phyloP scores from a whole-genome alignment of 2,113 vertebrate species.

The Zosterops hypoxanthus region DNA sequence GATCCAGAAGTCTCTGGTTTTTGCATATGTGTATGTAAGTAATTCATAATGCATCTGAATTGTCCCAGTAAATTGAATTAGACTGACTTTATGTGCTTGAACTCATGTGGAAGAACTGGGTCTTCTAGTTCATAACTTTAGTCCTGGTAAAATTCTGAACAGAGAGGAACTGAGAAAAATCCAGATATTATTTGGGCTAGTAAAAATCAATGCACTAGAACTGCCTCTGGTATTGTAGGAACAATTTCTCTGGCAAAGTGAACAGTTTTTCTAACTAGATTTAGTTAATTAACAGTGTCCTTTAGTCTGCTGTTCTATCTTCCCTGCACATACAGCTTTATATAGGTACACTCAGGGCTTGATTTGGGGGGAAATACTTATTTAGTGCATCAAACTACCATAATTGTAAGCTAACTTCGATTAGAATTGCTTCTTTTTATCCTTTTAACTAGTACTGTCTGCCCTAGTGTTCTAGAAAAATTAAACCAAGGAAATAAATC shows the following conservation, averaged over 20 bases:
- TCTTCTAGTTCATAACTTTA: neutral
- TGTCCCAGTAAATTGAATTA: neutral
- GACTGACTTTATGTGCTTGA: neutral
- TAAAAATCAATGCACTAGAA: neutral
- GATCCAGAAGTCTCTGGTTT: neutral
- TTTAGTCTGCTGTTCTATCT: neutral
- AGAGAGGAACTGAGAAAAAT: neutral
- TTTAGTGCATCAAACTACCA: neutral
- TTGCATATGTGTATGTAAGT: neutral
- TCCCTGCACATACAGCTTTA: neutral
- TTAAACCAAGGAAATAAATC: neutral
- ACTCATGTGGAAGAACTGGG: neutral
- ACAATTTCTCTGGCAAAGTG: neutral
- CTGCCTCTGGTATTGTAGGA: neutral
- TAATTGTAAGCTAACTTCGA: neutral
- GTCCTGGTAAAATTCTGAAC: neutral
- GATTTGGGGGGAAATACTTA: neutral
- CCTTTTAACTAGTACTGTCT: neutral
- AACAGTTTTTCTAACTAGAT: neutral
- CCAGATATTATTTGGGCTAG: neutral
- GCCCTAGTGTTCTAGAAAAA: neutral
- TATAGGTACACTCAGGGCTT: neutral
- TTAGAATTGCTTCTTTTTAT: neutral
- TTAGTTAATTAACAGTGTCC: neutral
- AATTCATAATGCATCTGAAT: neutral